Evolutionary conservation across 2,113 vertebrate species (phyloP).

Genomic region (Lethenteron reissneri): DNA sequence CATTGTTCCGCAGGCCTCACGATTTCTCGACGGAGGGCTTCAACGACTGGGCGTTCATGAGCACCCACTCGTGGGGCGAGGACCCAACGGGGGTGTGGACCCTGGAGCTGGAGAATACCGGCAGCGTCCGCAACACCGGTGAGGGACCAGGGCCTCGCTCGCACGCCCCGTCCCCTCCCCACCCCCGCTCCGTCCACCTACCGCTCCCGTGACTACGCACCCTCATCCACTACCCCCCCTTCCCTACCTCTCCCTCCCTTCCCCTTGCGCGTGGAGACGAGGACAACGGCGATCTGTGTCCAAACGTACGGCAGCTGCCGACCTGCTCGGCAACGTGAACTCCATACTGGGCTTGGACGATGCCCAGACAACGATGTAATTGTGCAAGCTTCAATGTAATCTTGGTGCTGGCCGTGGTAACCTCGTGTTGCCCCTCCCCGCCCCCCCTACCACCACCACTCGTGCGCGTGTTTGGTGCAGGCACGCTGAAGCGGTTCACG

Average conservation of each 20-base stretch:
- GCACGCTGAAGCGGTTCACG: conserved; percentile 61
- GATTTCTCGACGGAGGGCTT: conserved; percentile 89
- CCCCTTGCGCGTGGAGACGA: too few relatives aligned
- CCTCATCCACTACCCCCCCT: conserved; percentile 11
- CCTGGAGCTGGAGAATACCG: conserved; percentile 72
- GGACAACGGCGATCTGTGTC: too few relatives aligned
- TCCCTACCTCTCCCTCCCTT: too few relatives aligned
- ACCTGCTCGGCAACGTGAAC: not conserved
- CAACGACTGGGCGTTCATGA: conserved; percentile 97
- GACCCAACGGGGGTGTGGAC: conserved; percentile 55
- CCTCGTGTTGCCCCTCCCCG: not conserved
- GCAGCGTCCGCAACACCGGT: conserved; percentile 72
- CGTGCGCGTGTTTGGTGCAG: conserved; percentile 17
- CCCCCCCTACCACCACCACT: not conserved
- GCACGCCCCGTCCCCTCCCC: not conserved
- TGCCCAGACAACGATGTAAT: too few relatives aligned
- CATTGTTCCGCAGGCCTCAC: conserved; percentile 31
- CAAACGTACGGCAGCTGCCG: conserved; percentile 6
- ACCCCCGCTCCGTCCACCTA: conserved; percentile 9
- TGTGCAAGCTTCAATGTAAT: too few relatives aligned
- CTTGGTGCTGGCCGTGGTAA: too few relatives aligned
- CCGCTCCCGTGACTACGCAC: conserved; percentile 16
- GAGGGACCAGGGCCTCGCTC: conserved; percentile 5
- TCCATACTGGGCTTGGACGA: too few relatives aligned
- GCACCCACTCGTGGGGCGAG: conserved; percentile 86